Evolutionary conservation across 2,888 invertebrate species (phyloP), one percentile per base, ranked within the genome.

Genomic region (Lithophane leautieri): DNA sequence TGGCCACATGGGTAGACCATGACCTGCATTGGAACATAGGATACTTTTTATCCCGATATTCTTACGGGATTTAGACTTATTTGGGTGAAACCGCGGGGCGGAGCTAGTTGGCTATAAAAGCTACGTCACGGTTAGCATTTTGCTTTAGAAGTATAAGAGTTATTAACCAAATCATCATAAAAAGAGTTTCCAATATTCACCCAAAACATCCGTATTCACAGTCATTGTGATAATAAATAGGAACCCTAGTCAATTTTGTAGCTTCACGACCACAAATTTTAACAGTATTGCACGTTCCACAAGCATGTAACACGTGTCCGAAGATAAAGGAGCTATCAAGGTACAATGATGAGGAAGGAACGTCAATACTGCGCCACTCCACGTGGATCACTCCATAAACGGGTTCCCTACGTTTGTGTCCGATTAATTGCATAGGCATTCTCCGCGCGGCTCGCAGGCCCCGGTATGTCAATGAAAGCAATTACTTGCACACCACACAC

Each of bases 391-490:
- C 84, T 89, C 88, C 80, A 89, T 93, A 92, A 92, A 91, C 92
- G 88, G 90, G 91, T 91, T 92, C 90, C 90, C 88, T 87, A 90
- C 92, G 93, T 91, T 93, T 93, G 93, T 93, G 92, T 93, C 91
- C 90, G 91, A 94, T 95, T 96, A 95, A 95, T 96, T 94, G 94
- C 92, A 89, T 88, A 91, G 90, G 92, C 94, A 95, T 96, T 95
- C 95, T 92, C 92, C 81, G 88, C 91, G 88, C 89, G 88, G 91
- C 91, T 90, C 83, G 85, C 87, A 86, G 50, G 54, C 28, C 86
- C 87, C 87, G 95, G 94, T 93, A 95, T 93, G 95, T 94, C 95
- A 95, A 94, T 95, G 93, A 92, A 94, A 94, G 93, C 95, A 95
- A 95, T 95, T 94, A 95, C 92, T 93, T 89, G 89, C 91, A 88